These are phyloP conservation scores for Apis cerana DNA, from an alignment of 1,140 invertebrate species.

Conservation along the genomic window DNA sequence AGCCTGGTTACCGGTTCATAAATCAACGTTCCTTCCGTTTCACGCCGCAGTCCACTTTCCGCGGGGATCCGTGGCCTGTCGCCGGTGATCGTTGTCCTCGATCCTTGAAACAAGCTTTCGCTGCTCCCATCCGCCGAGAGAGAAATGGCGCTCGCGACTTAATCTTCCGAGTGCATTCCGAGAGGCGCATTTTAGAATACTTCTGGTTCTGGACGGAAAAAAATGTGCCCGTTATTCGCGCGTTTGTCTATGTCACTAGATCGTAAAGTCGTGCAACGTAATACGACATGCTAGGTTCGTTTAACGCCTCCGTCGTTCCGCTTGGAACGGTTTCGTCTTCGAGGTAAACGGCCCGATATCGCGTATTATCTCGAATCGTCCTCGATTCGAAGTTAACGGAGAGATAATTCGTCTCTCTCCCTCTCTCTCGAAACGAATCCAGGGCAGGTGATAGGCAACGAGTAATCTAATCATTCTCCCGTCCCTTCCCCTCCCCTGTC, in stretches of 20 bases:
- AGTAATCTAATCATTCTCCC: neutral
- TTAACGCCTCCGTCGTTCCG: constrained; percentile 32
- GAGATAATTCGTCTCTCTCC: neutral
- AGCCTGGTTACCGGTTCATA: constrained; percentile 57
- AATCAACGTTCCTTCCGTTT: constrained; percentile 71
- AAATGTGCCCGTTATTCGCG: too few relatives aligned
- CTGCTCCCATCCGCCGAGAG: neutral
- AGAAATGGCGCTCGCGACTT: neutral
- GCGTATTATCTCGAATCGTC: neutral
- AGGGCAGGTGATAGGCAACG: neutral
- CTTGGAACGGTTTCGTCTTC: neutral
- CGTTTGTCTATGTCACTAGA: too few relatives aligned
- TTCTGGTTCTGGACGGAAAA: too few relatives aligned
- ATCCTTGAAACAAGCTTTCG: constrained; percentile 7
- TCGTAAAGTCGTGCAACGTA: too few relatives aligned
- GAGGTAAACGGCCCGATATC: constrained; percentile 29
- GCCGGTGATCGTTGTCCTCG: constrained; percentile 17
- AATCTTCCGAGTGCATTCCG: too few relatives aligned
- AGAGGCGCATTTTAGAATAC: too few relatives aligned
- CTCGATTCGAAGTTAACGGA: neutral
- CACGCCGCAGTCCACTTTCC: constrained; percentile 36
- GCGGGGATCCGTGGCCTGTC: neutral
- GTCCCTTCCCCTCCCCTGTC: neutral
- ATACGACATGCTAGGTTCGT: too few relatives aligned
- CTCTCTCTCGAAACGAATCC: neutral